Percentiles rank a stretch among this genome's conserved stretches.
Evolutionary conservation across 2,797 vertebrate genomes (phyloP).

Genomic region (Tragopan temminckii): DNA sequence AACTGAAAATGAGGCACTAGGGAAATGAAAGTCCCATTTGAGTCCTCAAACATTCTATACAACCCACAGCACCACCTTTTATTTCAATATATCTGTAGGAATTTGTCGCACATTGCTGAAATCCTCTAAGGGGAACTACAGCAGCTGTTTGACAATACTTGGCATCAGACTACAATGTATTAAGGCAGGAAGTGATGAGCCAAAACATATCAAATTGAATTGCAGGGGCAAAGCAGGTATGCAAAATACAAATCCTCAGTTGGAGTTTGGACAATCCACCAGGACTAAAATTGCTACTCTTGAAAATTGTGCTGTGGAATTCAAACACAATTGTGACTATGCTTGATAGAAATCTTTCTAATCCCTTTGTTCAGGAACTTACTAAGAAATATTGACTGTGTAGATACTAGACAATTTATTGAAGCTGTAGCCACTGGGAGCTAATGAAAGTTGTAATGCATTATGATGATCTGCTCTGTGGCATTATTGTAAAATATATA

Average conservation of each 20-base stretch:
- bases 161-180: slow-evolving; percentile 15
- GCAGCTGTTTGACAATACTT: slow-evolving; percentile 67
- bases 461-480: background rate
- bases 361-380: slow-evolving; percentile 32
- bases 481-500: slow-evolving; percentile 33
- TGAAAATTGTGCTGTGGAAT: slow-evolving; percentile 42
- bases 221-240: slow-evolving; percentile 52
- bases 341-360: slow-evolving; percentile 29
- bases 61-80: slow-evolving; percentile 24
- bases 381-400: slow-evolving; percentile 49
- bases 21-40: slow-evolving; percentile 25
- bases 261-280: background rate
- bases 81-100: slow-evolving; percentile 13
- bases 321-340: slow-evolving; percentile 23
- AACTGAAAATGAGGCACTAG: slow-evolving; percentile 18
- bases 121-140: slow-evolving; percentile 48
- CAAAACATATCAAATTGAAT: slow-evolving; percentile 69
- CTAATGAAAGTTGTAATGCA: slow-evolving; percentile 8
- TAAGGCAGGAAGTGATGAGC: slow-evolving; percentile 67
- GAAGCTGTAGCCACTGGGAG: slow-evolving; percentile 21
- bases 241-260: slow-evolving; percentile 63
- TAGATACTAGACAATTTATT: slow-evolving; percentile 49
- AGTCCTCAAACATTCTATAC: background rate
- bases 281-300: slow-evolving; percentile 46
- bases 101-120: slow-evolving; percentile 54